Conservation (phyloP, 2,797 vertebrate species). For the Chaenodraco wilsoni region DNA sequence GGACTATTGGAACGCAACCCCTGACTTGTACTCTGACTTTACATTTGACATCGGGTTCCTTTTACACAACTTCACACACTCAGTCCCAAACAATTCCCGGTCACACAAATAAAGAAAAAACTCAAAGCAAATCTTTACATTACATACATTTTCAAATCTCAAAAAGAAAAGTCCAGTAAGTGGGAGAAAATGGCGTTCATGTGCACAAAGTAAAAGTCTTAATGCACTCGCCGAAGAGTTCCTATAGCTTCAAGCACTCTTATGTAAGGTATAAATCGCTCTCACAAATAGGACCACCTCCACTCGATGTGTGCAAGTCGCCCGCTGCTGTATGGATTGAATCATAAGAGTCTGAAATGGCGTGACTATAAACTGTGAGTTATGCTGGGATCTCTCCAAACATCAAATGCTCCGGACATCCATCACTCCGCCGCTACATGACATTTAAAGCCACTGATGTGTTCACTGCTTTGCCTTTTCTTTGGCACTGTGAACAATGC, state of each 20-base stretch:
- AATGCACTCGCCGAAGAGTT: slow-evolving; percentile 16
- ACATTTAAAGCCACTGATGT: slow-evolving; percentile 58
- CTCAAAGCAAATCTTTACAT: background rate
- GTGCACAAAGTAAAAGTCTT: slow-evolving; percentile 26
- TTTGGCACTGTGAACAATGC: slow-evolving; percentile 18
- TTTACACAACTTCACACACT: slow-evolving; percentile 14
- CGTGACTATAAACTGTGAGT: slow-evolving; percentile 55
- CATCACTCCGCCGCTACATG: slow-evolving; percentile 59
- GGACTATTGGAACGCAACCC: too few relatives aligned
- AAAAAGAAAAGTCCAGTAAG: slow-evolving; percentile 1
- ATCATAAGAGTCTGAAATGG: slow-evolving; percentile 51
- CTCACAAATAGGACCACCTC: slow-evolving; percentile 20
- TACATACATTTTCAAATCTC: background rate
- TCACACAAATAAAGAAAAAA: background rate
- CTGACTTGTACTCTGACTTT: background rate
- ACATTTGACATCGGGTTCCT: slow-evolving; percentile 10
- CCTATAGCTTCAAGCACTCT: background rate
- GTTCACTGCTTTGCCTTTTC: slow-evolving; percentile 46
- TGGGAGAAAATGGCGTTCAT: slow-evolving; percentile 17
- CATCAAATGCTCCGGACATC: slow-evolving; percentile 56
- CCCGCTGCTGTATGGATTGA: slow-evolving; percentile 51
- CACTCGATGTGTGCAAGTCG: slow-evolving; percentile 11
- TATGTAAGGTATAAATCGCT: slow-evolving; percentile 28
- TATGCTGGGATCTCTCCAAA: slow-evolving; percentile 52
- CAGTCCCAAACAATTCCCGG: slow-evolving; percentile 9